Evolutionary conservation across 2,888 invertebrate genomes (phyloP).

Genomic region (Marronus borbonicus): DNA sequence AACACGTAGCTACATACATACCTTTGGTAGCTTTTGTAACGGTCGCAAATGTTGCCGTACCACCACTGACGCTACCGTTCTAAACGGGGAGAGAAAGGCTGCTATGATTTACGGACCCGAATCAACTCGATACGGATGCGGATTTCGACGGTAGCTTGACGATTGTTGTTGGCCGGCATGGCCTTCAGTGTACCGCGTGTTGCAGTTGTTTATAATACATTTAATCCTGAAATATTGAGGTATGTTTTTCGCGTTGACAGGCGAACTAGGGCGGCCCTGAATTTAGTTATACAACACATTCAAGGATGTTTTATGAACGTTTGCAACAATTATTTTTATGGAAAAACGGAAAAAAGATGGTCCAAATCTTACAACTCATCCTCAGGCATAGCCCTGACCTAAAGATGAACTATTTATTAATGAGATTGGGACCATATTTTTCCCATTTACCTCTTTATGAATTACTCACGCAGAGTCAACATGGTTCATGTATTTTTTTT

Average conservation of each 20-base stretch:
- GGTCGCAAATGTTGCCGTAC: background rate
- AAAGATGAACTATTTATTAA: no score
- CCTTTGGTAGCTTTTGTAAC: slow-evolving; percentile 63
- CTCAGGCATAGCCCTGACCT: no score
- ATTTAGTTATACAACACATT: background rate
- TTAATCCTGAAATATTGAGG: slow-evolving; percentile 19
- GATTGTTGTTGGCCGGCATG: background rate
- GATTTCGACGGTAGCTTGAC: slow-evolving; percentile 55
- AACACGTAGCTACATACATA: background rate
- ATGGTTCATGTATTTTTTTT: no score
- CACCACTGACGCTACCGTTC: background rate
- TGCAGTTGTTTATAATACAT: slow-evolving; percentile 10
- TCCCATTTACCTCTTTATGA: no score
- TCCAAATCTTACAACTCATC: no score
- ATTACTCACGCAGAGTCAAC: no score
- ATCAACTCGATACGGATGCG: slow-evolving; percentile 62
- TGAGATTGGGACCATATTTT: no score
- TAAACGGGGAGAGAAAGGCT: background rate
- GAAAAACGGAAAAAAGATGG: no score
- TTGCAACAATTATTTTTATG: no score
- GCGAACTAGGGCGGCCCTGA: background rate
- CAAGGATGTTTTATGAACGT: no score
- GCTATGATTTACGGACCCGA: slow-evolving; percentile 61
- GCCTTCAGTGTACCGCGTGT: background rate
- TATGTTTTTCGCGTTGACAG: background rate